Conservation (phyloP, 2,797 vertebrate species). For the Furcifer pardalis region DNA sequence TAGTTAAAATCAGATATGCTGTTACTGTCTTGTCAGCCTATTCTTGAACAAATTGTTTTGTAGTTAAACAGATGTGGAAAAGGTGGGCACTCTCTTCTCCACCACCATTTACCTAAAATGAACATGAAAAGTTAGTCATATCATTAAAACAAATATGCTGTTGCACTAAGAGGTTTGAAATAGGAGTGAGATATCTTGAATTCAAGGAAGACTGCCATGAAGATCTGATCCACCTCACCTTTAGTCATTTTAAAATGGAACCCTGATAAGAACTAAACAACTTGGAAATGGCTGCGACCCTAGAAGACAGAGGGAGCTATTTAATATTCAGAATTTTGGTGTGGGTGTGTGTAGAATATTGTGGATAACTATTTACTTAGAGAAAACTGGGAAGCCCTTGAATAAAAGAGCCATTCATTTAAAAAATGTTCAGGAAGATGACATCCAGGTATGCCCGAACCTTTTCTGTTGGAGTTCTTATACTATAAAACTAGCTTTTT, state of each 20-base stretch:
- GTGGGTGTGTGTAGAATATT: not conserved
- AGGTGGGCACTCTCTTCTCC: not conserved
- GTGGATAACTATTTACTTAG: not conserved
- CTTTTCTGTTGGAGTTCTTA: not conserved
- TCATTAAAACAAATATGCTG: conserved; percentile 4
- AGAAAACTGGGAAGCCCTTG: not conserved
- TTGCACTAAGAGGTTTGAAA: not conserved
- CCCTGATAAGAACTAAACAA: not conserved
- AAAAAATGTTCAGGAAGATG: not conserved
- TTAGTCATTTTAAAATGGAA: not conserved
- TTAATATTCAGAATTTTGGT: not conserved
- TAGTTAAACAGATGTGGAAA: conserved; percentile 15
- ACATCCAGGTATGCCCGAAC: not conserved
- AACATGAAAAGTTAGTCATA: conserved; percentile 18
- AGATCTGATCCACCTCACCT: not conserved
- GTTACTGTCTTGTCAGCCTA: conserved; percentile 15
- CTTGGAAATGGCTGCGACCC: not conserved
- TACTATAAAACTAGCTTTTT: too few species aligned
- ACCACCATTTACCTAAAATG: conserved; percentile 3
- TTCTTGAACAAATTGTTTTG: conserved; percentile 7
- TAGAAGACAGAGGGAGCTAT: not conserved
- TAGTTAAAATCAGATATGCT: conserved; percentile 1
- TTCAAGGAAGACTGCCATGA: not conserved
- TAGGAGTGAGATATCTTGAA: conserved; percentile 3
- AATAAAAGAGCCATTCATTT: not conserved